Evolutionary conservation across 2,888 invertebrate genomes (phyloP).

Genomic region (Drosophila melanosoma): DNA sequence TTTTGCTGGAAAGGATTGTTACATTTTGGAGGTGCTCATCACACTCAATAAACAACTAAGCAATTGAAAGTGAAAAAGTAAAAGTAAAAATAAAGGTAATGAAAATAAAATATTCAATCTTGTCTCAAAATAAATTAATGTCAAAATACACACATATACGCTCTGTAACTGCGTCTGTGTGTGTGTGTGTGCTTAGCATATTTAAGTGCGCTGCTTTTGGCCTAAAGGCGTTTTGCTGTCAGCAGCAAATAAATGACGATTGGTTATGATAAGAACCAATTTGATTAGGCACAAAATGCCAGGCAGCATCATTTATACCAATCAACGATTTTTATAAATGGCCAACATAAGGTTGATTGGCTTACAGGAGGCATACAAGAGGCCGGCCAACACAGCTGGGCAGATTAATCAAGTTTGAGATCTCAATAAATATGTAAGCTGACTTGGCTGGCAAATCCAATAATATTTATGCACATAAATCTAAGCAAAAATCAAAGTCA

Average conservation of each 20-base stretch:
- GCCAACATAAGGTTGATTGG: conserved; percentile 8
- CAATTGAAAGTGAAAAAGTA: conserved; percentile 10
- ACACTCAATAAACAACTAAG: conserved; percentile 52
- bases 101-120: conserved; percentile 15
- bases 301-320: conserved; percentile 75
- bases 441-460: conserved; percentile 51
- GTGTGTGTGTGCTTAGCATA: conserved; percentile 63
- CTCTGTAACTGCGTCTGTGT: conserved; percentile 4
- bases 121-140: conserved; percentile 41
- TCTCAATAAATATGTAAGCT: conserved; percentile 37
- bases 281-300: conserved; percentile 61
- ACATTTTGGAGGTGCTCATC: conserved; percentile 20
- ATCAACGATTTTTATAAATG: conserved; percentile 74
- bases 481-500: conserved; percentile 11
- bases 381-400: conserved; percentile 5
- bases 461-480: conserved; percentile 50
- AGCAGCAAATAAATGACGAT: conserved; percentile 40
- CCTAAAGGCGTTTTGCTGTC: conserved; percentile 9
- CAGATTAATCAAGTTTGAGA: conserved; percentile 56
- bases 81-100: conserved; percentile 21
- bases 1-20: conserved; percentile 60
- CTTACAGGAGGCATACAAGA: conserved; percentile 10
- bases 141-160: conserved; percentile 4
- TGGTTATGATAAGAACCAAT: conserved; percentile 48
- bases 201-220: conserved; percentile 44